These are phyloP conservation scores for Balaenoptera acutorostrata DNA, from an alignment of 2,113 vertebrate species.

Conservation along the genomic window DNA sequence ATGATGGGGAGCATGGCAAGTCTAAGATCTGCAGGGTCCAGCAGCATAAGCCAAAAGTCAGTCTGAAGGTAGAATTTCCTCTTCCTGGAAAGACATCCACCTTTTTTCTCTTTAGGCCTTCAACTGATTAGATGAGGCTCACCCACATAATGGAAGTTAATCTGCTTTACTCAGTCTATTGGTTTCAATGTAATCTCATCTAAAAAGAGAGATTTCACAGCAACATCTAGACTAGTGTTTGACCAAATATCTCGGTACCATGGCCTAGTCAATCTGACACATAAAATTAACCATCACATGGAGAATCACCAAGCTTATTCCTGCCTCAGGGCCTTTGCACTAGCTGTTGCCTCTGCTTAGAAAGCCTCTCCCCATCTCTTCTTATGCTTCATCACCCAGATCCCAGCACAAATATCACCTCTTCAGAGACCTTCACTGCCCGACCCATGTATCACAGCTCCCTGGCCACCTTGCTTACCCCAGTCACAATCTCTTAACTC, in stretches of 20 bases:
- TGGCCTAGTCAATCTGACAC: background rate
- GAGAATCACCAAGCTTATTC: background rate
- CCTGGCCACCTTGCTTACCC: background rate
- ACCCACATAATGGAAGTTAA: no score
- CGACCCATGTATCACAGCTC: rapidly evolving
- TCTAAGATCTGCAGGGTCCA: background rate
- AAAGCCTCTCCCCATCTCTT: background rate
- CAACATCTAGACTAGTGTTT: background rate
- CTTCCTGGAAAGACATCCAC: background rate
- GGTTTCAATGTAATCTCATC: background rate
- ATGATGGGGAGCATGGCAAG: background rate
- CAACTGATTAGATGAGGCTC: background rate
- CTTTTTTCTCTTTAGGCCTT: background rate
- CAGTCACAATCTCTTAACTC: background rate
- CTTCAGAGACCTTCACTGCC: background rate
- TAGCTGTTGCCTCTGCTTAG: background rate
- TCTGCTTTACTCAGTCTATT: background rate
- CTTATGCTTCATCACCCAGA: background rate
- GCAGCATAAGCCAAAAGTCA: background rate
- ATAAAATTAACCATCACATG: background rate
- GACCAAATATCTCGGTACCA: background rate
- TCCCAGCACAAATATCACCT: background rate
- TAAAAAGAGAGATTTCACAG: background rate
- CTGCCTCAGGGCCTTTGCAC: background rate
- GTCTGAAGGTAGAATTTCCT: background rate